Evolutionary conservation across 2,113 vertebrate genomes (phyloP).

Genomic region (Prietella phreatophila): DNA sequence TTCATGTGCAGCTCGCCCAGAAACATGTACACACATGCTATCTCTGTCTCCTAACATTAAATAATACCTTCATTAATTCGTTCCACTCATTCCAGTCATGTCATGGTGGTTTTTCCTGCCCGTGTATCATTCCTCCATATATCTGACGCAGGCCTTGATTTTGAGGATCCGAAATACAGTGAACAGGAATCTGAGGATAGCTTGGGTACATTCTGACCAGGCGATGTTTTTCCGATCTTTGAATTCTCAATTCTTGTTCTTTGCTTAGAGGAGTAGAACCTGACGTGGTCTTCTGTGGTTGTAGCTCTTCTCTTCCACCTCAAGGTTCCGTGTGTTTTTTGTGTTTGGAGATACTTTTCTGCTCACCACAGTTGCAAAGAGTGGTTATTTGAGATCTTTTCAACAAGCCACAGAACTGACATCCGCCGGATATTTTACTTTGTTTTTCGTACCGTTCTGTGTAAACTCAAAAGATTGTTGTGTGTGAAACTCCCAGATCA

Average conservation of each 20-base stretch:
- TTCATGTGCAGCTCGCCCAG: too few species aligned
- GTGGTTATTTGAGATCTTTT: too few species aligned
- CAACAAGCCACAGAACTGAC: background rate
- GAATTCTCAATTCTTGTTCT: too few species aligned
- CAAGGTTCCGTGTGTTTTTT: too few species aligned
- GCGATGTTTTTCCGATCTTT: background rate
- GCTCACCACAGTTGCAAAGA: too few species aligned
- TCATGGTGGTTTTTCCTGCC: background rate
- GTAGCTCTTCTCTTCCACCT: too few species aligned
- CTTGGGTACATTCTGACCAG: too few species aligned
- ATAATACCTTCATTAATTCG: too few species aligned
- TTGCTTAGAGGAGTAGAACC: background rate
- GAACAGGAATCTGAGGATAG: background rate
- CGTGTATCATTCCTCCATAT: background rate
- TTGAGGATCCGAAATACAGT: background rate
- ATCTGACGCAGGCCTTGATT: background rate
- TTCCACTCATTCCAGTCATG: too few species aligned
- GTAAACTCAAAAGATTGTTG: background rate
- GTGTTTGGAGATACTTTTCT: too few species aligned
- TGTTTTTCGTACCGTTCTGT: background rate
- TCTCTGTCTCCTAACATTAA: too few species aligned
- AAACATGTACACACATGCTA: too few species aligned
- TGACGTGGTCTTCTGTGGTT: background rate
- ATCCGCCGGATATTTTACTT: background rate
- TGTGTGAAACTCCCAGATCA: background rate